Conservation (phyloP, 2,797 vertebrate species). For the Tamandua tetradactyla region DNA sequence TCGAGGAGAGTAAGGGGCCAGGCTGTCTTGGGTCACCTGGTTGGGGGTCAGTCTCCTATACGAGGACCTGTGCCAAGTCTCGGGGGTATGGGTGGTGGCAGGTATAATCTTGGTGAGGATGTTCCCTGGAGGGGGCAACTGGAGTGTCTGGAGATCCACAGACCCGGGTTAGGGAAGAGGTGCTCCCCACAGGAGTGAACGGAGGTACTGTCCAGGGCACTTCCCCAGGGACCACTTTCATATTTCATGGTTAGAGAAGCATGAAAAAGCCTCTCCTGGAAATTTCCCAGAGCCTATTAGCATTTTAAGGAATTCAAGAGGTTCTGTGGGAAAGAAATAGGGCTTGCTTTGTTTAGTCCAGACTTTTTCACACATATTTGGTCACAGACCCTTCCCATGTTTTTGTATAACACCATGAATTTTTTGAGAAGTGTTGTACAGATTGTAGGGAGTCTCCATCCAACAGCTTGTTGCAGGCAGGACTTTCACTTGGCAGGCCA, state of each 20-base stretch:
- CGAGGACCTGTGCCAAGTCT: background rate
- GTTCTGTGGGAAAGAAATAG: background rate
- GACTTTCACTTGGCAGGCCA: background rate
- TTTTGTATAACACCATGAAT: background rate
- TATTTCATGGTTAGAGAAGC: background rate
- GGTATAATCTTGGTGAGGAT: too few relatives aligned
- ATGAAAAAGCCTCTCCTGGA: background rate
- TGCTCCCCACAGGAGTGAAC: too few relatives aligned
- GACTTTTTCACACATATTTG: background rate
- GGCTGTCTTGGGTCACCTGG: background rate
- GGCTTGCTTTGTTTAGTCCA: background rate
- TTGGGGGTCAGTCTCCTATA: background rate
- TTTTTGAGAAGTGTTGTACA: background rate
- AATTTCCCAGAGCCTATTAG: background rate
- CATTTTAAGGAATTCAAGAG: background rate
- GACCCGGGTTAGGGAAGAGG: too few relatives aligned
- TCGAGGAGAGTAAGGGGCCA: background rate
- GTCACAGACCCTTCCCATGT: background rate
- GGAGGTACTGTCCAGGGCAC: background rate
- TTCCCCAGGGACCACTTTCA: background rate
- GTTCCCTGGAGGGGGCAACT: background rate
- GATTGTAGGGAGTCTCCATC: too few relatives aligned
- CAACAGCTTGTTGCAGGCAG: background rate
- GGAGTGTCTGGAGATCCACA: too few relatives aligned
- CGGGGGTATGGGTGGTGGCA: too few relatives aligned